Base-by-base conservation (phyloP, 1,140 invertebrate genomes). In the Sinonovacula constricta region DNA sequence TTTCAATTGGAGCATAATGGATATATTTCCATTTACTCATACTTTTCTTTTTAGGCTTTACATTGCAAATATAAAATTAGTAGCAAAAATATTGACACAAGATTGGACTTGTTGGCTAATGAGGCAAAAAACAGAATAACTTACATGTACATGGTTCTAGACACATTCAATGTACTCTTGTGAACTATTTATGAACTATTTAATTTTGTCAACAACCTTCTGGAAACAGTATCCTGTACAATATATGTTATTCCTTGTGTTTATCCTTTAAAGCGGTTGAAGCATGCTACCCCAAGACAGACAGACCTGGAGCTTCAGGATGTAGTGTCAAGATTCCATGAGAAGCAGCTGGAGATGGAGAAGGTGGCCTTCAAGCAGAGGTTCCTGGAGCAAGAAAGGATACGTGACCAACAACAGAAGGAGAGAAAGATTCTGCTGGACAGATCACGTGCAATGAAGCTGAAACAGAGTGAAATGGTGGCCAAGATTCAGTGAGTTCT, bases 401-500 rank as follows among this genome's bases (percentile, higher is more conserved):
- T 86, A n/a, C 59, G 81, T 28, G 63, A 87, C 30, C 79, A 88
- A 60, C 82, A 85, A n/a, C 87, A 90, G 78, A 80, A 85, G 12
- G 83, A 90, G 30, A 72, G 90, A 54, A 80, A 85, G 65, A 76
- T 79, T 39, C 65, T 90, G 7, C 57, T 91, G 24, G 86, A 90
- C 3, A 83, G 86, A 39, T 85, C 86, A n/a, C 83, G 86, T 26
- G 75, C 83, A 5, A 67, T 86, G 57, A 82, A 81, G 65, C 83
- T 83, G n/a, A 86, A 87, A 81, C 89, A 91, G 67, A 87, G 87
- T 72, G 91, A 91, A 84, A 85, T 90, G 77, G 85, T 91, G 10
- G 90, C 90, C 26, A 90, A 89, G 83, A 91, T 91, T 14, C 87
- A 90, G 91, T 91, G 84, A 88, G 87, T 85, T 70, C 2, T 22